Evolutionary conservation across 2,888 invertebrate species (phyloP).

Genomic region (Rotaria macrura): DNA sequence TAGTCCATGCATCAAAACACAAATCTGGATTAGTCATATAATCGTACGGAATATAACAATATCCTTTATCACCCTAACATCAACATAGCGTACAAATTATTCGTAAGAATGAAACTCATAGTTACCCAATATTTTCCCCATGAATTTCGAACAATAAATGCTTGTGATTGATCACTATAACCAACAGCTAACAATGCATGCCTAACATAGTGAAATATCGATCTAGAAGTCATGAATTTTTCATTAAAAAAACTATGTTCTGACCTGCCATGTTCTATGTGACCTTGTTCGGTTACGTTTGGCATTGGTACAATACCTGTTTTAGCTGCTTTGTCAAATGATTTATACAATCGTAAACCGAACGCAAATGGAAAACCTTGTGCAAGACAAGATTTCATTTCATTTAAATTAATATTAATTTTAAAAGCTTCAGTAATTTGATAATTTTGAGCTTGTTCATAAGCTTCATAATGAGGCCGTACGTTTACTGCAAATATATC

Average conservation of each 20-base stretch:
- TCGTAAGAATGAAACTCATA: neutral
- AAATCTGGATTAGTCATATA: neutral
- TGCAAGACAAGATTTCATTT: constrained; percentile 8
- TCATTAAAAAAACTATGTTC: neutral
- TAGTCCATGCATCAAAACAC: neutral
- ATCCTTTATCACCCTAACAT: neutral
- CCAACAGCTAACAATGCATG: neutral
- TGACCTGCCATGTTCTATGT: neutral
- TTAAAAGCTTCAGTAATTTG: neutral
- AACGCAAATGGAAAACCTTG: constrained; percentile 13
- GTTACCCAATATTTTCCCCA: neutral
- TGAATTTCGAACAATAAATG: neutral
- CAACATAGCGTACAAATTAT: neutral
- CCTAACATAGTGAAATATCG: neutral
- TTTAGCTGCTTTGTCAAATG: neutral
- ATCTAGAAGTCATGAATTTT: neutral
- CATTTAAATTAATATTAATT: neutral
- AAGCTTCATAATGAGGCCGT: neutral
- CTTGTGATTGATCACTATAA: neutral
- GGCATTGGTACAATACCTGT: neutral
- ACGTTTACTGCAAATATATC: neutral
- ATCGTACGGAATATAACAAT: too few relatives aligned
- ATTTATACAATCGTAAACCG: neutral
- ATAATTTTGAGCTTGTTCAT: neutral
- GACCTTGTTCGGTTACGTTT: neutral